Conservation (phyloP, 2,888 invertebrate species). For the Drosophila borborema region DNA sequence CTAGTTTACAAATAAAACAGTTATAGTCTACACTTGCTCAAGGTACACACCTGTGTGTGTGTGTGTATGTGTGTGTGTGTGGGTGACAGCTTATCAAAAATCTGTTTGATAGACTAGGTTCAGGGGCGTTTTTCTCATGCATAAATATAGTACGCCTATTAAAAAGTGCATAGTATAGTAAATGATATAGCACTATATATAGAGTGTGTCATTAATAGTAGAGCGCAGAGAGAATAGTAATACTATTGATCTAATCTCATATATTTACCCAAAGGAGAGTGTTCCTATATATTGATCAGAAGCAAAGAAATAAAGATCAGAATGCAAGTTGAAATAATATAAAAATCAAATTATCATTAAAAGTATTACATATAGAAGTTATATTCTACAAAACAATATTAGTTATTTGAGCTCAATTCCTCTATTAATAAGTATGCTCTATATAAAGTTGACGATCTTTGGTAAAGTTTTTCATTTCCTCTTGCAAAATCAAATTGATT, state of each 20-base stretch:
- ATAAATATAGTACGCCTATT: neutral
- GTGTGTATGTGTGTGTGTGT: neutral
- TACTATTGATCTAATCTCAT: neutral
- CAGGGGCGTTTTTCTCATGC: slow-evolving; percentile 19
- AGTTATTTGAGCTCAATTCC: neutral
- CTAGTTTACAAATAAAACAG: slow-evolving; percentile 62
- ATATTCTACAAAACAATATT: neutral
- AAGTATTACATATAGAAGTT: too few species aligned
- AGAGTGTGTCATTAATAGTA: neutral
- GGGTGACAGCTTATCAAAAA: slow-evolving; percentile 51
- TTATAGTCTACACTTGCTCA: slow-evolving; percentile 10
- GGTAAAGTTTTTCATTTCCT: neutral
- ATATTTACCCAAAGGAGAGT: neutral
- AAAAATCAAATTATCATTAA: neutral
- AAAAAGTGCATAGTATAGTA: neutral
- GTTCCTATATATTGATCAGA: too few species aligned
- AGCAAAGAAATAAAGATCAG: neutral
- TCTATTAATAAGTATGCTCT: too few species aligned
- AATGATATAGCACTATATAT: neutral
- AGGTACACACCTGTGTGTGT: slow-evolving; percentile 2
- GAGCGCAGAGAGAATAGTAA: neutral
- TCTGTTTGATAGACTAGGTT: slow-evolving; percentile 52
- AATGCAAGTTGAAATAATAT: neutral
- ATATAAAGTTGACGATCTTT: neutral
- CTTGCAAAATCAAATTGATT: too few species aligned